A percentile compares a stretch with the other conserved stretches of the same genome.
phyloP scores from a whole-genome alignment of 2,113 vertebrate species.

The Tetrax tetrax region DNA sequence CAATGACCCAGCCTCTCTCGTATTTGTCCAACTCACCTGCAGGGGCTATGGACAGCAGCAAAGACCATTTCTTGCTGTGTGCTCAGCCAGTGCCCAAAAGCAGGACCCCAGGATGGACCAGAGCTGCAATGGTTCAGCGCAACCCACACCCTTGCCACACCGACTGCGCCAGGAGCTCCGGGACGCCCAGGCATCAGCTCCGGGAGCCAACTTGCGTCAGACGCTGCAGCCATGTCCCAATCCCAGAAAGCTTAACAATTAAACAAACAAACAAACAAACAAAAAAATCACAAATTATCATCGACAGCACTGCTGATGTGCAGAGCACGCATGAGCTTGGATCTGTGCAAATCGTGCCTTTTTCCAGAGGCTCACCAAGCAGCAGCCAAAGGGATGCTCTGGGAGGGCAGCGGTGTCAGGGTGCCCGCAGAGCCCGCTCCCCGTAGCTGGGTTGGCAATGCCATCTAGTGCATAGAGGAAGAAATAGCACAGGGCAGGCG shows the following conservation, averaged over 20 bases:
- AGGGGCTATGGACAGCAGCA: neutral
- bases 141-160: fast-evolving
- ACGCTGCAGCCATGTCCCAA: fast-evolving
- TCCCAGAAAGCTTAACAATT: neutral
- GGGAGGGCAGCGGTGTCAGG: neutral
- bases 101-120: neutral
- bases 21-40: neutral
- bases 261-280: too few species aligned
- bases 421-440: neutral
- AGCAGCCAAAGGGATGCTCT: neutral
- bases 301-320: fast-evolving
- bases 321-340: neutral
- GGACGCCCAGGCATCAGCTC: neutral
- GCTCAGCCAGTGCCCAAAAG: neutral
- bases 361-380: too few species aligned
- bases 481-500: slow-evolving; percentile 43
- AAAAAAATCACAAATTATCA: neutral
- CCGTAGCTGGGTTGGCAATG: slow-evolving; percentile 72
- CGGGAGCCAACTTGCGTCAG: fast-evolving
- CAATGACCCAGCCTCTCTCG: fast-evolving
- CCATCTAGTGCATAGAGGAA: slow-evolving; percentile 77
- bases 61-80: neutral
- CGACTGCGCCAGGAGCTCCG: neutral
- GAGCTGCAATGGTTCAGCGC: neutral
- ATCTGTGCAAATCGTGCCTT: neutral